Evolutionary conservation across 2,797 vertebrate species (phyloP), one percentile per base, ranked within the genome.

Genomic region (Glossophaga mutica): DNA sequence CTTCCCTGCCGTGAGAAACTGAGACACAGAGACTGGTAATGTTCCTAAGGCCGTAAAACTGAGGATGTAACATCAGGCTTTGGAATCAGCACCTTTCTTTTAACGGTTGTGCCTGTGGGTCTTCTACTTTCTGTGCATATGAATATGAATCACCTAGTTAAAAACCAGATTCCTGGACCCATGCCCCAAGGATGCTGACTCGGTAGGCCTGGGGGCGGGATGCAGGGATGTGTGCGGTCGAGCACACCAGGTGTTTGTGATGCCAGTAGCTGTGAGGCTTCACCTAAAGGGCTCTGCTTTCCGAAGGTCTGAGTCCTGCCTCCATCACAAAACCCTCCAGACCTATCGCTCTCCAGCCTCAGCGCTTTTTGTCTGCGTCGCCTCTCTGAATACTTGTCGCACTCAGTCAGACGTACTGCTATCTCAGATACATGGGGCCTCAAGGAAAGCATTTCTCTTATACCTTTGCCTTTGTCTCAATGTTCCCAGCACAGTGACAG

Each of bases 31-130:
- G 14, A 68, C 15, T 14, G 57, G 18, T 44, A 7, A 37, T 71
- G 19, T 83, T 5, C 22, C 18, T 44, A 34, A 48, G 24, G 22
- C 67, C 59, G n/a, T 48, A 26, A 68, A 70, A 16, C 57, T 55
- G 26, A 57, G 12, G 29, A 10, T 18, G 2, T 12, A 3, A 0
- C 3, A 15, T 22, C 9, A 29, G 39, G 5, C 29, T 62, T 65
- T 83, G n/a, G 44, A 39, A 50, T 68, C 18, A 11, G 18, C 4
- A 9, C 6, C 59, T 71, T 94, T 79, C 71, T 76, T 73, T 37
- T 39, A 48, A 70, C 19, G 46, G 3, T 8, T 0, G 10, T 3
- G 29, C 29, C 26, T 2, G 57, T 32, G 29, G 24, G 3, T 62
- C 15, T 90, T 18, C n/a, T 22, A 42, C 7, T 10, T 24, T 6